phyloP scores from a whole-genome alignment of 2,113 vertebrate genomes.

The Uria lomvia region DNA sequence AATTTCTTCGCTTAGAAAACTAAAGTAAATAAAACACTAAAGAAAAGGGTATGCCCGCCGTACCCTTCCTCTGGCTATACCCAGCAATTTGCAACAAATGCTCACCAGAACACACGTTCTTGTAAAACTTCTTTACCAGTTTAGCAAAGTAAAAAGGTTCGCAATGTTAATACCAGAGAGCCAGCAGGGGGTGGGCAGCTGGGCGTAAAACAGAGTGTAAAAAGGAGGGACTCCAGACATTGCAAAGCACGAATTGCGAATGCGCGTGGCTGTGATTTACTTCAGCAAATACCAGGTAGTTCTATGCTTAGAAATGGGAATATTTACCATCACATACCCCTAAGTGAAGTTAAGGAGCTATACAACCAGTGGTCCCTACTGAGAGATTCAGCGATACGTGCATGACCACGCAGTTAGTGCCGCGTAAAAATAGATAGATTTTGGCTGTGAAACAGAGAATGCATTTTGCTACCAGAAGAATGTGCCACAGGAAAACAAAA shows the following conservation, averaged over 20 bases:
- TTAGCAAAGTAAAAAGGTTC: background rate
- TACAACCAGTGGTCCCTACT: background rate
- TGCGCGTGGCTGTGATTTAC: background rate
- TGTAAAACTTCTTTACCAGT: background rate
- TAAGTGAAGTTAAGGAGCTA: background rate
- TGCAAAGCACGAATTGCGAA: background rate
- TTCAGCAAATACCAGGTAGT: background rate
- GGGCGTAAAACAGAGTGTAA: background rate
- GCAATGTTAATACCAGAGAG: background rate
- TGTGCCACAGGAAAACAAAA: background rate
- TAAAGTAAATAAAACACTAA: background rate
- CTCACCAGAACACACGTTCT: background rate
- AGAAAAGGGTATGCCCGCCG: background rate
- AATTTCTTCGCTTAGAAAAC: background rate
- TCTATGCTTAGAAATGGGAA: background rate
- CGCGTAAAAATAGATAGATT: background rate
- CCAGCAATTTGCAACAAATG: background rate
- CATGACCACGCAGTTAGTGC: fast-evolving
- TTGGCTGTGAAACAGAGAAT: background rate
- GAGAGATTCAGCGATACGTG: background rate
- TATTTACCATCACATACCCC: background rate
- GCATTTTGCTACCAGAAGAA: background rate
- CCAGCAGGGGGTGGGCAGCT: background rate
- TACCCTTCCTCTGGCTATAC: background rate
- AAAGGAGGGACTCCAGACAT: background rate